Base-by-base conservation (phyloP, 2,888 invertebrate genomes). In the Sericinus montela region DNA sequence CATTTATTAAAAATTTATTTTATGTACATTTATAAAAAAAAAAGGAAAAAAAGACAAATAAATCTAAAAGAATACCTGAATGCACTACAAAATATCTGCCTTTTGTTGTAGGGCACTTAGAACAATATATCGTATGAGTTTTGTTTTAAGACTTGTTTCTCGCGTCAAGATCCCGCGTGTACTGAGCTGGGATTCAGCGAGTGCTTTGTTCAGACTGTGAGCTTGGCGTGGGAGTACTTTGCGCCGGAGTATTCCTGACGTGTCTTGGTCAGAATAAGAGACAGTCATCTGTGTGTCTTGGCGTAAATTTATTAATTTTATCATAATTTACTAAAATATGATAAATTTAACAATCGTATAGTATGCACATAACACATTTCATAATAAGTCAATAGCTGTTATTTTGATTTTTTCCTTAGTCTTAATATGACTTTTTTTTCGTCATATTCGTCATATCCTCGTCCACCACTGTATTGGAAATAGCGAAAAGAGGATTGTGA, bases 221-320 rank as follows among this genome's bases (percentile, higher is more conserved):
- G 72, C 75, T 76, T 75, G 67, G 84, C 78, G 87, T 84, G 77
- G 85, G 86, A 72, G 58, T 58, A 61, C 48, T 58, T 57, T 62
- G 68, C 69, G 77, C 71, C 72, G 73, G 75, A 72, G 73, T 69
- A 45, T 28, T 30, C 40, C 38, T 50, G 52, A 60, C 60, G 62
- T 67, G 67, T 72, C 64, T 71, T 68, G 69, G 67, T 72, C 69
- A 60, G 74, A 75, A 77, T 73, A 64, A 52, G 52, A 40, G 53
- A 53, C 46, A 53, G 63, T 62, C 77, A 84, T 78, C 72, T 80
- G 79, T 75, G n/a, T n/a, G n/a, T 19, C 76, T 81, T 80, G 80
- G 79, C 19, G 19, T 80, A 76, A 68, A 80, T 80, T 75, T 67
- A 67, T 65, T 80, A 74, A 78, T 75, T 67, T 41, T 54, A 59